Evolutionary conservation across 2,888 invertebrate species (phyloP).

Genomic region (Heliconius hortense): DNA sequence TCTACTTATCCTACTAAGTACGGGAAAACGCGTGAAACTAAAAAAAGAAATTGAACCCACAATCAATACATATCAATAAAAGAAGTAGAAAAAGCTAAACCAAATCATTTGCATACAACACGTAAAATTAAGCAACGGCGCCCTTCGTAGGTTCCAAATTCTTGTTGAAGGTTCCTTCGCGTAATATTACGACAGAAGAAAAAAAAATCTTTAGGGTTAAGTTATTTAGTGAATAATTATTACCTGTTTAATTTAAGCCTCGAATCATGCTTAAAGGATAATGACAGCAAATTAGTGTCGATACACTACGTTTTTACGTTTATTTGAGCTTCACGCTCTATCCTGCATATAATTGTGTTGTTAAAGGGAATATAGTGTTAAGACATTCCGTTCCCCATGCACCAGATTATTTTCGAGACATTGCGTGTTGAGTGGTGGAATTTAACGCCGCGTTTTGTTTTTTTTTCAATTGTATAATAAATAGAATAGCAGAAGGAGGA

Average conservation of each 20-base stretch:
- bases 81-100: not conserved
- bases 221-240: conserved; percentile 5
- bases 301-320: not conserved
- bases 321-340: not conserved
- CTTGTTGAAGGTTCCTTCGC: conserved; percentile 27
- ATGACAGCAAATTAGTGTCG: not conserved
- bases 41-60: not conserved
- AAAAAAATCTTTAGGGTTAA: conserved; percentile 12
- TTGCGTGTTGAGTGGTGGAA: not conserved
- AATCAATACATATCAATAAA: not conserved
- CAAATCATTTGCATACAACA: conserved; percentile 30
- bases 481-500: too few species aligned
- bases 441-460: not conserved
- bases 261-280: not conserved
- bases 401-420: not conserved
- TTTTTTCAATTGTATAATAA: too few species aligned
- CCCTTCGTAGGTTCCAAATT: conserved; percentile 33
- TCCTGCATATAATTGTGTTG: not conserved
- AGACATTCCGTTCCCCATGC: not conserved
- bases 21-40: not conserved
- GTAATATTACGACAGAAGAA: conserved; percentile 32
- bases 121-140: conserved; percentile 30
- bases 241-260: not conserved
- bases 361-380: not conserved
- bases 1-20: too few species aligned